Conservation (phyloP, 2,888 invertebrate genomes). For the Dorcus hopei region DNA sequence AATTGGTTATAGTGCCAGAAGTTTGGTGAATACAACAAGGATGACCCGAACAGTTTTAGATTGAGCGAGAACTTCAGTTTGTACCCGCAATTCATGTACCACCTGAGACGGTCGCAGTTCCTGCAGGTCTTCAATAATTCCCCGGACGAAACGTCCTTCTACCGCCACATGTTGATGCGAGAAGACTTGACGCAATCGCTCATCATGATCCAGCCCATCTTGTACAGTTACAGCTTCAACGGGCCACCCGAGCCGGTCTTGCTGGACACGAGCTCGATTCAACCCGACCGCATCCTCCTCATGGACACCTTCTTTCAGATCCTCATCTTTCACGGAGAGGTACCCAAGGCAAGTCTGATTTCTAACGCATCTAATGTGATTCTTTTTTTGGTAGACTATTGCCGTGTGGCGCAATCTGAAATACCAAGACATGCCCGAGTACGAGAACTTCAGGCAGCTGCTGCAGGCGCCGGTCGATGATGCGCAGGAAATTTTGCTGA, state of each 20-base stretch:
- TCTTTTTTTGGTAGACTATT: slow-evolving; percentile 85
- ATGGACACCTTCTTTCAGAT: slow-evolving; percentile 99
- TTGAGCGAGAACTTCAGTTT: slow-evolving; percentile 95
- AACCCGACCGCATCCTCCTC: slow-evolving; percentile 92
- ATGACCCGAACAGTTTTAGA: slow-evolving; percentile 95
- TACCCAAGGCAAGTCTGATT: slow-evolving; percentile 41
- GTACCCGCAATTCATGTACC: slow-evolving; percentile 99
- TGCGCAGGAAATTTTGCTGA: slow-evolving; percentile 93
- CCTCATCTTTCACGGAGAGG: slow-evolving; percentile 98
- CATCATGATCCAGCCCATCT: slow-evolving; percentile 99
- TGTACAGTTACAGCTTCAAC: slow-evolving; percentile 97
- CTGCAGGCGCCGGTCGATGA: slow-evolving; percentile 95
- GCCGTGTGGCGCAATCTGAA: slow-evolving; percentile 94
- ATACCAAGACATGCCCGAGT: slow-evolving; percentile 96
- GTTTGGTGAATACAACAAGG: slow-evolving; percentile 97
- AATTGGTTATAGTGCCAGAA: slow-evolving; percentile 82
- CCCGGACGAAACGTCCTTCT: slow-evolving; percentile 98
- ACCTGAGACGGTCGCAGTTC: slow-evolving; percentile 95
- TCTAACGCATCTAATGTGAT: neutral
- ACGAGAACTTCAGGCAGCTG: slow-evolving; percentile 95
- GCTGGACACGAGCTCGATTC: slow-evolving; percentile 95
- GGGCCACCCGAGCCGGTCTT: slow-evolving; percentile 97
- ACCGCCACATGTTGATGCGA: slow-evolving; percentile 96
- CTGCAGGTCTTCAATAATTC: slow-evolving; percentile 99
- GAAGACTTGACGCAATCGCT: slow-evolving; percentile 96